Evolutionary conservation across 2,888 invertebrate genomes (phyloP).

Genomic region (Parnassius glacialis): DNA sequence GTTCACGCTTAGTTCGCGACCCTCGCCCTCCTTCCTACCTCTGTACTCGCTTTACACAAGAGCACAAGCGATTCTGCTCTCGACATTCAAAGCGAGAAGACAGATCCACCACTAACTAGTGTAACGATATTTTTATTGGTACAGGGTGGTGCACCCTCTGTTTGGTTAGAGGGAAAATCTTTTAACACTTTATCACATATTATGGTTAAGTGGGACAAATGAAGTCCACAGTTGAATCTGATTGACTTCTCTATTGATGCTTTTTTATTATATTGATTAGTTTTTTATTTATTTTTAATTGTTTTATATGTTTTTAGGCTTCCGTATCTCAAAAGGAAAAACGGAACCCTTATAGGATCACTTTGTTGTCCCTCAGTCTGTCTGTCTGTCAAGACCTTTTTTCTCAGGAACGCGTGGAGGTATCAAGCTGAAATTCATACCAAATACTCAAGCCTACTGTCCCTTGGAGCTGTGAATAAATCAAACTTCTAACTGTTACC

Average conservation of each 20-base stretch:
- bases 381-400: too few relatives aligned
- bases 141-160: conserved; percentile 33
- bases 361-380: too few relatives aligned
- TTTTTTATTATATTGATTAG: not conserved
- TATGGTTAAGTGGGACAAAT: conserved; percentile 38
- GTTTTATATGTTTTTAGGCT: too few relatives aligned
- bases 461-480: too few relatives aligned
- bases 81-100: not conserved
- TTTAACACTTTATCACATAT: conserved; percentile 39
- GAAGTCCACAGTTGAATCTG: conserved; percentile 31
- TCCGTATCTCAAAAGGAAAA: too few relatives aligned
- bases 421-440: too few relatives aligned
- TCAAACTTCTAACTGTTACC: too few relatives aligned
- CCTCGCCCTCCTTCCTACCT: conserved; percentile 35
- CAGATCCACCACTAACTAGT: not conserved
- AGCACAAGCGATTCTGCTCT: not conserved
- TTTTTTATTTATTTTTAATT: too few relatives aligned
- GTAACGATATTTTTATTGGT: conserved; percentile 1
- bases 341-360: too few relatives aligned
- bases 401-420: too few relatives aligned
- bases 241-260: conserved; percentile 34
- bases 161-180: conserved; percentile 37
- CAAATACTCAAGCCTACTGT: too few relatives aligned
- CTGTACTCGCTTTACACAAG: not conserved
- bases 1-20: conserved; percentile 35